These are phyloP conservation scores for Anarhynchus alexandrinus DNA, from an alignment of 2,113 vertebrate genomes.

Conservation along the genomic window DNA sequence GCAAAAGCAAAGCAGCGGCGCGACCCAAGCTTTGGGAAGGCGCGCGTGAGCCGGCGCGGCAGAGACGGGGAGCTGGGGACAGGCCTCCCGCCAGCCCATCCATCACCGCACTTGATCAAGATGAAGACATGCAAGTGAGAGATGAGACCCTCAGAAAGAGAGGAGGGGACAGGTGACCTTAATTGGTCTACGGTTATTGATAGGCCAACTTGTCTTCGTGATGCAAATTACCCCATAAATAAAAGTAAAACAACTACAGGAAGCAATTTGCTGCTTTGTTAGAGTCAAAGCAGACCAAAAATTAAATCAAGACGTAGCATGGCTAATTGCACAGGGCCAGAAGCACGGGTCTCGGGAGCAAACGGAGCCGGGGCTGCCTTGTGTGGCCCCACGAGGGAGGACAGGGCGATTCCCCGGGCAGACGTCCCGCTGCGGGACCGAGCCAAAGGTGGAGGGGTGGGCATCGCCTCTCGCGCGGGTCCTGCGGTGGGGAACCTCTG, in stretches of 20 bases:
- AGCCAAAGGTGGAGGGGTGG: rapidly evolving
- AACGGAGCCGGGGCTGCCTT: rapidly evolving
- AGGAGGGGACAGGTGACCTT: slow-evolving; percentile 62
- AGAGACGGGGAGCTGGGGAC: not conserved
- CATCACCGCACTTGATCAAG: not conserved
- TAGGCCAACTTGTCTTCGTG: slow-evolving; percentile 43
- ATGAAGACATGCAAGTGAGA: slow-evolving; percentile 25
- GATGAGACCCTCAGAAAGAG: slow-evolving; percentile 19
- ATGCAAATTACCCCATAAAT: slow-evolving; percentile 67
- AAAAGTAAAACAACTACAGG: slow-evolving; percentile 63
- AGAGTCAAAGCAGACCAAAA: slow-evolving; percentile 40
- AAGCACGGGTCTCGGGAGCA: rapidly evolving
- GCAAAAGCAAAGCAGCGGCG: not conserved
- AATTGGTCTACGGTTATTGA: slow-evolving; percentile 51
- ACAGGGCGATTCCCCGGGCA: rapidly evolving
- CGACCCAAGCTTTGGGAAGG: not conserved
- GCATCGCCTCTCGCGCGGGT: not conserved
- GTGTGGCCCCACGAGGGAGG: rapidly evolving
- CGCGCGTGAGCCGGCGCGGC: rapidly evolving
- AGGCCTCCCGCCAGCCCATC: not conserved
- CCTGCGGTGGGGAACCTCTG: rapidly evolving
- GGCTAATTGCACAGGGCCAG: not conserved
- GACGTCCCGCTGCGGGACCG: rapidly evolving
- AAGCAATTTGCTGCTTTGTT: slow-evolving; percentile 56
- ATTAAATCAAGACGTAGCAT: slow-evolving; percentile 20